Base-by-base conservation (phyloP, 2,888 invertebrate genomes). In the Alentia gelatinosa region DNA sequence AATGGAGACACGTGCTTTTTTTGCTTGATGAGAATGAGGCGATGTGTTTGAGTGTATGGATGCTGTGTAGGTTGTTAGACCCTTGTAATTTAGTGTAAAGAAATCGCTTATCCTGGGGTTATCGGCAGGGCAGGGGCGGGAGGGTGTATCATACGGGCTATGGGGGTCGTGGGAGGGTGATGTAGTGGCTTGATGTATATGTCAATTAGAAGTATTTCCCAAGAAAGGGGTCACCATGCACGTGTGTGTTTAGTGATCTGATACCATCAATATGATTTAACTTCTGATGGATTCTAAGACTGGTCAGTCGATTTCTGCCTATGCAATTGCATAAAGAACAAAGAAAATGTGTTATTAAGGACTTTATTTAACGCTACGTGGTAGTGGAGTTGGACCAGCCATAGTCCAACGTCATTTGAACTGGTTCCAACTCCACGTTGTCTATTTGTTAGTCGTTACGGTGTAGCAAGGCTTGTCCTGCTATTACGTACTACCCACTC, bases 41-140 rank as follows among this genome's bases (percentile, higher is more conserved):
- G 1, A 47, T 47, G 42, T 47, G 86, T 19, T 30, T 86, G 86
- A 47, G 86, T 37, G 83, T 83, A 39, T 40, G 74, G 39, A 79
- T 35, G 79, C 19, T 79, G 33, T 86, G 47, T 86, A 86, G 86
- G 50, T 42, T 86, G 86, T 40, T 86, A 86, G 86, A 33, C 86
- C 86, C 86, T 83, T 86, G 86, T 86, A 86, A 86, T 86, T 86
- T 86, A 86, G 86, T 86, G 86, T 86, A 86, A 47, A 79, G 79
- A 79, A 1, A 79, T 37, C n/a, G 79, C 39, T 79, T 79, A 79
- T 1, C 15, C 37, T 79, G 79, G 79, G 39, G 68, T 68, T 56
- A 39, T 40, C 23, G 83, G 83, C 35, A 40, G 83, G 83, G 50
- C 42, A 47, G 42, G 7, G 86, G 47, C 7, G 86, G 86, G 42